Percentiles rank a stretch among this genome's conserved stretches.
These are phyloP conservation scores for Chrysopilus asiliformis DNA, from an alignment of 2,888 invertebrate species.

Conservation along the genomic window DNA sequence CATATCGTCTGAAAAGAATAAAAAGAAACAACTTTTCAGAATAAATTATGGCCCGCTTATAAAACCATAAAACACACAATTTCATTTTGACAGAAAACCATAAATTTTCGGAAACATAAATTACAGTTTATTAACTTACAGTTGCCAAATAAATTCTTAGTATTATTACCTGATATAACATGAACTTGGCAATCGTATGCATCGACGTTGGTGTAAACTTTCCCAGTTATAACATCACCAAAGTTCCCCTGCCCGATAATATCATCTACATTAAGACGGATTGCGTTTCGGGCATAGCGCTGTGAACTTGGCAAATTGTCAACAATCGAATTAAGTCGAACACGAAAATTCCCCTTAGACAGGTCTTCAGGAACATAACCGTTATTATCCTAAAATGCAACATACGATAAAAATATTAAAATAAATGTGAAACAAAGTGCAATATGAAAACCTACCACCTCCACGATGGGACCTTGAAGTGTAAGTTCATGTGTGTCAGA, in stretches of 20 bases:
- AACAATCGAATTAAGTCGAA: conserved; percentile 54
- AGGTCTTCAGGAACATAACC: conserved; percentile 66
- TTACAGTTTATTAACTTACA: neutral
- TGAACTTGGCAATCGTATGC: conserved; percentile 44
- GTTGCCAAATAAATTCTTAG: neutral
- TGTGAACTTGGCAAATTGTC: conserved; percentile 40
- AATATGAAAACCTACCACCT: conserved; percentile 39
- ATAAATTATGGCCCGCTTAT: neutral
- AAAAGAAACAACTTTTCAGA: conserved; percentile 1
- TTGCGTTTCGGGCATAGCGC: conserved; percentile 48
- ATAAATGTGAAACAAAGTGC: conserved; percentile 3
- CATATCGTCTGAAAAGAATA: conserved; percentile 34
- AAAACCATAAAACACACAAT: neutral
- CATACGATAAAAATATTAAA: conserved; percentile 3
- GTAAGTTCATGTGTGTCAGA: conserved; percentile 55
- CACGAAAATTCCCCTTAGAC: conserved; percentile 60
- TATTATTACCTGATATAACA: conserved; percentile 39
- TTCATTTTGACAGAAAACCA: neutral
- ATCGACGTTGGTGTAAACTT: conserved; percentile 39
- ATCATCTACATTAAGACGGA: conserved; percentile 56
- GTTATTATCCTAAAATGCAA: conserved; percentile 47
- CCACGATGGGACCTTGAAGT: conserved; percentile 64
- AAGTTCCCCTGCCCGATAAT: conserved; percentile 62
- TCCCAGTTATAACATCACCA: conserved; percentile 62
- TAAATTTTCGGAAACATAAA: neutral